Evolutionary conservation across 1,140 invertebrate species (phyloP).

Genomic region (Drosophila bocki): DNA sequence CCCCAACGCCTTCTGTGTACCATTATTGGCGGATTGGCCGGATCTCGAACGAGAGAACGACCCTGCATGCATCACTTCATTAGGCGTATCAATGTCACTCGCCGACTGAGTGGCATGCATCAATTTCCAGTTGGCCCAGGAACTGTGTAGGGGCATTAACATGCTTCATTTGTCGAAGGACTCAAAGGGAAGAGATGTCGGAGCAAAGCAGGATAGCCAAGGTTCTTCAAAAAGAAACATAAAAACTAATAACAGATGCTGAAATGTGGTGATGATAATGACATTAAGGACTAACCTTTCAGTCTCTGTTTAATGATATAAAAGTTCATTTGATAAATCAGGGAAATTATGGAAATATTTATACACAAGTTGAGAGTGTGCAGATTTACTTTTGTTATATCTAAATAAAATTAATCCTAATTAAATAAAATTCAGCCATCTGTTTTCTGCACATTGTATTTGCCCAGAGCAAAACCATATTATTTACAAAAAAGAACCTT

Average conservation of each 20-base stretch:
- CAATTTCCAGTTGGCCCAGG: slow-evolving; percentile 38
- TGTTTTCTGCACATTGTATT: not conserved
- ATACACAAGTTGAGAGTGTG: too few species aligned
- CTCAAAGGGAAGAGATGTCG: not conserved
- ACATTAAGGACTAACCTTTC: not conserved
- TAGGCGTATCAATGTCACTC: slow-evolving; percentile 68
- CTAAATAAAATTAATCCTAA: not conserved
- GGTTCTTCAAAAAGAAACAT: not conserved
- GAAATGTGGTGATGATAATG: not conserved
- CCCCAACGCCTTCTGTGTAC: slow-evolving; percentile 1
- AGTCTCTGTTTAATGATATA: not conserved
- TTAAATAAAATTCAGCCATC: not conserved
- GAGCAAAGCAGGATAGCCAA: not conserved
- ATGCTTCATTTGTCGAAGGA: slow-evolving; percentile 72
- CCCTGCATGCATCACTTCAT: slow-evolving; percentile 70
- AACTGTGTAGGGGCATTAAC: slow-evolving; percentile 49
- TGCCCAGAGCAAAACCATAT: not conserved
- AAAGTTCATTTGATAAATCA: not conserved
- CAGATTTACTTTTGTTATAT: too few species aligned
- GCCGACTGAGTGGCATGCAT: slow-evolving; percentile 43
- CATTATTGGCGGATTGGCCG: slow-evolving; percentile 20
- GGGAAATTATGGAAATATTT: too few species aligned
- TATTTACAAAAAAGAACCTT: slow-evolving; percentile 18
- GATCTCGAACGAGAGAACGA: slow-evolving; percentile 3
- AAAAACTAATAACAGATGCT: not conserved